These are phyloP conservation scores for Lithophane ornitopus DNA, from an alignment of 2,888 invertebrate species.

Conservation along the genomic window DNA sequence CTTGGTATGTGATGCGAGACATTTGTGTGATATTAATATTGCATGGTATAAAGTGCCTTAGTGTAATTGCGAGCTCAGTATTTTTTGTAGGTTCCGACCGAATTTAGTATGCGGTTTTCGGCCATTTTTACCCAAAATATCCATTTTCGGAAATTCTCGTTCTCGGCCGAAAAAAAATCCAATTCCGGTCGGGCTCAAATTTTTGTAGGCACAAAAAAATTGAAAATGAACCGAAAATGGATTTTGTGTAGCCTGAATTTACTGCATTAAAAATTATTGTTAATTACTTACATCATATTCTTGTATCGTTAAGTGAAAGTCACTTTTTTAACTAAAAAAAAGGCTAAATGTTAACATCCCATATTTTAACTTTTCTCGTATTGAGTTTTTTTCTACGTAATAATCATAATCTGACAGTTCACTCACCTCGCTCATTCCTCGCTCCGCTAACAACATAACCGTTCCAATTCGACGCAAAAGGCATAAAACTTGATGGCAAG, in stretches of 20 bases:
- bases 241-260: not conserved
- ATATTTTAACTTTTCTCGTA: too few species aligned
- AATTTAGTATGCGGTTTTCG: not conserved
- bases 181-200: not conserved
- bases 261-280: not conserved
- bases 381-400: not conserved
- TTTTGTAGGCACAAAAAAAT: not conserved
- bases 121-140: not conserved
- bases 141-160: not conserved
- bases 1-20: not conserved
- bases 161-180: not conserved
- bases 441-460: constrained; percentile 25
- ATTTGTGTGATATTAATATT: constrained; percentile 10
- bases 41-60: not conserved
- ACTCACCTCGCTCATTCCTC: constrained; percentile 11
- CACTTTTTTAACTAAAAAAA: too few species aligned
- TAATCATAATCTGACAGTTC: not conserved
- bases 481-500: constrained; percentile 60
- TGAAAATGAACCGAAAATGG: not conserved
- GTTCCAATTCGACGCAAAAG: constrained; percentile 41
- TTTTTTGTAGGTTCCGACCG: not conserved
- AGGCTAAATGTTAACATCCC: not conserved
- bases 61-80: not conserved
- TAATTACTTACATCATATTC: not conserved
- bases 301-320: not conserved